Percentiles rank a stretch among this genome's conserved stretches.
Conservation (phyloP, 2,888 invertebrate species). For the Tipula lateralis region DNA sequence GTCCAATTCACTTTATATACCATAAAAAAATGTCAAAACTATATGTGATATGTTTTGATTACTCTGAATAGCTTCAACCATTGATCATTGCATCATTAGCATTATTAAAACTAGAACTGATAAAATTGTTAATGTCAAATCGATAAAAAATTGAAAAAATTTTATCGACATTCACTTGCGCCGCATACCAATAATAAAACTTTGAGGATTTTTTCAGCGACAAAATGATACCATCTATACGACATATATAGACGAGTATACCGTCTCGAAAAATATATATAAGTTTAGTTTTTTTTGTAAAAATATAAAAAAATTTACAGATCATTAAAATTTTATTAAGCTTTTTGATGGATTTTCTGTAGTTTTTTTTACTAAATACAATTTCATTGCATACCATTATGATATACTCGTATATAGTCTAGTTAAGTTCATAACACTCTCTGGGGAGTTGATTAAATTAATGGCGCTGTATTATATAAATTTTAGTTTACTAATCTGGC, state of each 20-base stretch:
- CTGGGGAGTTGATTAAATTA: background rate
- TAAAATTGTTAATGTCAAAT: background rate
- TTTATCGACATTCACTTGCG: background rate
- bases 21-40: too few relatives aligned
- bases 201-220: background rate
- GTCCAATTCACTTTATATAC: too few relatives aligned
- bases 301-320: background rate
- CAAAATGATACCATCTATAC: background rate
- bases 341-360: background rate
- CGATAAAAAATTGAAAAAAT: background rate
- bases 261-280: background rate
- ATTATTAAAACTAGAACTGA: background rate
- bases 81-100: background rate
- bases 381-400: background rate
- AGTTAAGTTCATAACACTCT: background rate
- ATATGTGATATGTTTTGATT: background rate
- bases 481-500: background rate
- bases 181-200: background rate
- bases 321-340: background rate
- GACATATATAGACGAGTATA: background rate
- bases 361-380: background rate
- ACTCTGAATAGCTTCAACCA: background rate
- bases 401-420: background rate
- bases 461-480: background rate
- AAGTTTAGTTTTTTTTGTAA: background rate